Percentiles rank a stretch among this genome's conserved stretches.
Evolutionary conservation across 2,113 vertebrate genomes (phyloP).

Genomic region (Mionectes macconnelli): DNA sequence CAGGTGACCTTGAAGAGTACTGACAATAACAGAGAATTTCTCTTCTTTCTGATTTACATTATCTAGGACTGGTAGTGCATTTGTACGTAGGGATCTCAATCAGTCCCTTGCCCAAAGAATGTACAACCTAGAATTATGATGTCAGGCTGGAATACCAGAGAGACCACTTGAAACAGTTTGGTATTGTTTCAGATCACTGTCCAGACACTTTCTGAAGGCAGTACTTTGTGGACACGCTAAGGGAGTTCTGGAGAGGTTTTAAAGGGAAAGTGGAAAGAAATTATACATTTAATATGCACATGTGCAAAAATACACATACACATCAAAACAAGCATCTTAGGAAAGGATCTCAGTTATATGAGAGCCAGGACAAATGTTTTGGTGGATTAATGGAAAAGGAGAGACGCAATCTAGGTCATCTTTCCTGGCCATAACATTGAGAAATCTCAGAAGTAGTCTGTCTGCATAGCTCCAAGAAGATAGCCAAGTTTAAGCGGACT

Average conservation of each 20-base stretch:
- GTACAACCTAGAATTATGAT: neutral
- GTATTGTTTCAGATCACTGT: neutral
- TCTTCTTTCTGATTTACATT: neutral
- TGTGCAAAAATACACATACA: neutral
- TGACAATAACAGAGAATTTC: neutral
- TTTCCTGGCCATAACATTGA: neutral
- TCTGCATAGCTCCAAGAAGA: neutral
- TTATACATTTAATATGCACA: neutral
- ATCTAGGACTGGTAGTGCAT: neutral
- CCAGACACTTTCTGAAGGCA: neutral
- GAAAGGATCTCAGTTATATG: neutral
- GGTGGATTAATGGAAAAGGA: neutral
- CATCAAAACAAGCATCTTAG: neutral
- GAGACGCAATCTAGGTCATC: neutral
- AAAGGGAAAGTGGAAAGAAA: neutral
- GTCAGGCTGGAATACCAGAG: neutral
- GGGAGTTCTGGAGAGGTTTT: neutral
- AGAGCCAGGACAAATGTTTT: neutral
- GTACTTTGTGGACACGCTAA: neutral
- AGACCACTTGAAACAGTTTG: neutral
- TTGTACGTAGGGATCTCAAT: neutral
- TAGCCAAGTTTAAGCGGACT: neutral
- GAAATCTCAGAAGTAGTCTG: neutral
- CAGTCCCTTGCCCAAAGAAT: neutral
- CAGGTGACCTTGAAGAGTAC: neutral